phyloP scores from a whole-genome alignment of 2,888 invertebrate genomes.

The Oligia latruncula region DNA sequence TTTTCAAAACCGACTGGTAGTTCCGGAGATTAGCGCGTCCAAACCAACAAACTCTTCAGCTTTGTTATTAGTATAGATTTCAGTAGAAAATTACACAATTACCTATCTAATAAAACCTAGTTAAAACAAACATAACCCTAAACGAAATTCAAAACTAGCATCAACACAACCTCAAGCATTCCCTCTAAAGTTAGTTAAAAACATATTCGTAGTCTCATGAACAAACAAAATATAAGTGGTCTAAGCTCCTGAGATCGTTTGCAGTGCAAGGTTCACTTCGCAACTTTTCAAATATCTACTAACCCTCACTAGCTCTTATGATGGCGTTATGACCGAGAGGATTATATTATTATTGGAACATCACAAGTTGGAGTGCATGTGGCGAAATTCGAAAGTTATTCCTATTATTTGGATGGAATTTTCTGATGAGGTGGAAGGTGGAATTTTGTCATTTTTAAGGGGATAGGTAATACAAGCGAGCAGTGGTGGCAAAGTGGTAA shows the following conservation, averaged over 20 bases:
- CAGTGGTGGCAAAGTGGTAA: no score
- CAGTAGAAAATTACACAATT: not conserved
- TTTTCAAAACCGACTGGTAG: no score
- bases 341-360: slow-evolving; percentile 81
- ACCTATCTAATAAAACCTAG: not conserved
- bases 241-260: slow-evolving; percentile 58
- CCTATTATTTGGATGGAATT: slow-evolving; percentile 9
- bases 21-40: no score
- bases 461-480: not conserved
- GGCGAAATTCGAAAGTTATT: slow-evolving; percentile 25
- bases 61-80: not conserved
- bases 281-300: slow-evolving; percentile 86
- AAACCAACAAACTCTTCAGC: no score
- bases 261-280: slow-evolving; percentile 72
- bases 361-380: slow-evolving; percentile 67
- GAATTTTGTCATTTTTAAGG: not conserved
- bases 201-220: slow-evolving; percentile 42
- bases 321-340: slow-evolving; percentile 81
- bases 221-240: slow-evolving; percentile 57
- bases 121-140: not conserved
- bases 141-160: slow-evolving; percentile 35
- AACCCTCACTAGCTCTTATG: slow-evolving; percentile 71
- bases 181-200: slow-evolving; percentile 56
- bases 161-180: slow-evolving; percentile 13
- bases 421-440: not conserved